Base-by-base conservation (phyloP, 2,113 vertebrate species). In the Ptilonorhynchus violaceus region DNA sequence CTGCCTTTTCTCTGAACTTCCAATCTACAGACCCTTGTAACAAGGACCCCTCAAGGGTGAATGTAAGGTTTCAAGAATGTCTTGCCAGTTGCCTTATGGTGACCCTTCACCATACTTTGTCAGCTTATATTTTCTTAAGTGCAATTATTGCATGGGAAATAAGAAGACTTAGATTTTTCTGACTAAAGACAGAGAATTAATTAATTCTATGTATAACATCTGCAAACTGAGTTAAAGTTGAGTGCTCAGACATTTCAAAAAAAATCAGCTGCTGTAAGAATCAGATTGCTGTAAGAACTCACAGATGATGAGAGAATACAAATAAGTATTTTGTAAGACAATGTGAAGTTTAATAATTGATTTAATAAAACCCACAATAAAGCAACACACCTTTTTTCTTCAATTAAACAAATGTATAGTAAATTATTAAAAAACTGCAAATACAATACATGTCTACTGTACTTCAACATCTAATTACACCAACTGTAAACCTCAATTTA, bases 301-400 rank as follows among this genome's bases (percentile, higher is more conserved):
- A 0, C 55, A 62, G 19, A 59, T 75, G 15, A 74, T 8, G 37
- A 72, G 18, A 73, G 46, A 53, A 53, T 39, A 74, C 41, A 85
- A 92, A 78, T 69, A 70, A 75, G 35, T 92, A 52, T 82, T 96
- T 93, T 89, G 44, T 84, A 95, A 93, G 83, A 91, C 60, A 92
- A 81, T 85, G 58, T 50, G 86, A 83, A 95, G 79, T 97, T 98
- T 96, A 96, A 96, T 88, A 96, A 97, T 42, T 70, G 62, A 94
- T 97, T 97, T 97, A 97, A 98, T 97, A 98, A 98, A 98, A 97
- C 92, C 96, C 97, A 97, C 97, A 92, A 86, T 90, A 98, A 97
- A 98, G 95, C 96, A 95, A 94, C 93, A 96, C 92, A 94, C 59
- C 67, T 96, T 94, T 98, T 96, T 97, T 94, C 83, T 93, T 97